Evolutionary conservation across 2,113 vertebrate species (phyloP), one percentile per base, ranked within the genome.

Genomic region (Excalfactoria chinensis): DNA sequence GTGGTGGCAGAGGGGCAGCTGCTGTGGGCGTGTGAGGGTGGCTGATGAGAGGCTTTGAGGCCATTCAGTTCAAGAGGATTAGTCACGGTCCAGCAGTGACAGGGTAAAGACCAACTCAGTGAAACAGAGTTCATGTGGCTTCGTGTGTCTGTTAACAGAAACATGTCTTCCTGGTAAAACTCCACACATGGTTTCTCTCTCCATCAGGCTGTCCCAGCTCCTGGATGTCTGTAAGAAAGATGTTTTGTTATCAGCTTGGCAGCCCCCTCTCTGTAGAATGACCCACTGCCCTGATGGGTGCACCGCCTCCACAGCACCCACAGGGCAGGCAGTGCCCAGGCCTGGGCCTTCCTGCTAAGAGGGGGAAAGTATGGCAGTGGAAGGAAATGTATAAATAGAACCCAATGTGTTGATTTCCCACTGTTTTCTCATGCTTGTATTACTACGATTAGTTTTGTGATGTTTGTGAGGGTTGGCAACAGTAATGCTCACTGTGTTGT

Each of bases 21-120:
- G 73, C 48, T 72, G 13, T 53, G n/a, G 43, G 22, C 44, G 34
- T 67, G 46, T 71, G 35, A 35, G 76, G 81, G 60, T 82, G 49
- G 83, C 89, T 83, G 67, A 89, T 67, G 63, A 89, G 83, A 95
- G 80, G 59, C 96, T 96, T 96, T 96, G 95, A 95, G 94, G 87
- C 66, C 84, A 70, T 87, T 80, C 3, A 20, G 48, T 89, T 96
- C 93, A 96, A 97, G 80, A 92, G 89, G 93, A 97, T 97, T 96
- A 96, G 89, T 74, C 22, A n/a, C 9, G 49, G 92, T 93, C 95
- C 74, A 71, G 67, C 90, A 74, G 92, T 90, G 78, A 74, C 23
- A 32, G 63, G 51, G 74, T 53, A 91, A 93, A 95, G 94, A 86
- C 88, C 58, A 90, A 90, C 69, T 69, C 76, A 88, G 89, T 87